A percentile compares a stretch with the other conserved stretches of the same genome.
These are phyloP conservation scores for Camponotus vicinus DNA, from an alignment of 1,140 invertebrate species.

Conservation along the genomic window DNA sequence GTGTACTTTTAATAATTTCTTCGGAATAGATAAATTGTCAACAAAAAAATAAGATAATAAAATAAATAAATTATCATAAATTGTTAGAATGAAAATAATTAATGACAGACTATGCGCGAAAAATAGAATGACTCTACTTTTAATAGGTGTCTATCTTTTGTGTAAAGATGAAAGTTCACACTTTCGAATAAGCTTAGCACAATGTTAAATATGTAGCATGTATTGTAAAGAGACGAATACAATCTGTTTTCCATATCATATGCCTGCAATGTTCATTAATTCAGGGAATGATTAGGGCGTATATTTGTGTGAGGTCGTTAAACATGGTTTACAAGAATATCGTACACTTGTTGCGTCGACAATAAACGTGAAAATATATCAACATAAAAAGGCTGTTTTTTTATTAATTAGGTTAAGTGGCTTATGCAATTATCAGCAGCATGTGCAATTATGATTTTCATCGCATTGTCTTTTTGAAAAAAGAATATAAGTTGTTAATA, in stretches of 20 bases:
- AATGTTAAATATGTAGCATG: conserved; percentile 33
- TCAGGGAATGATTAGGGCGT: conserved; percentile 35
- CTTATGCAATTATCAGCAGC: neutral
- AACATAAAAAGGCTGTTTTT: neutral
- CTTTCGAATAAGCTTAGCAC: neutral
- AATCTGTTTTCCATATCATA: neutral
- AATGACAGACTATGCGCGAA: neutral
- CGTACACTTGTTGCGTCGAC: conserved; percentile 34
- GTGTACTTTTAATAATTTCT: neutral
- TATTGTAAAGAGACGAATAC: conserved; percentile 13
- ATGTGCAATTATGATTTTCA: conserved; percentile 1
- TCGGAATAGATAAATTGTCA: neutral
- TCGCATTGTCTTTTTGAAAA: neutral
- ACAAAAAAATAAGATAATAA: neutral
- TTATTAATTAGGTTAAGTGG: neutral
- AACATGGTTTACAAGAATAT: conserved; percentile 31
- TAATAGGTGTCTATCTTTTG: neutral
- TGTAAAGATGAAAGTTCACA: conserved; percentile 42
- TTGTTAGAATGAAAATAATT: neutral
- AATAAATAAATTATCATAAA: too few relatives aligned
- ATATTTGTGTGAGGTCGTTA: conserved; percentile 4
- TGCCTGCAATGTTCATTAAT: conserved; percentile 17
- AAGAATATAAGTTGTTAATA: neutral
- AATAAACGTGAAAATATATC: conserved; percentile 19
- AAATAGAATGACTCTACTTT: neutral